Conservation (phyloP, 2,113 vertebrate species). For the Podocnemis expansa region DNA sequence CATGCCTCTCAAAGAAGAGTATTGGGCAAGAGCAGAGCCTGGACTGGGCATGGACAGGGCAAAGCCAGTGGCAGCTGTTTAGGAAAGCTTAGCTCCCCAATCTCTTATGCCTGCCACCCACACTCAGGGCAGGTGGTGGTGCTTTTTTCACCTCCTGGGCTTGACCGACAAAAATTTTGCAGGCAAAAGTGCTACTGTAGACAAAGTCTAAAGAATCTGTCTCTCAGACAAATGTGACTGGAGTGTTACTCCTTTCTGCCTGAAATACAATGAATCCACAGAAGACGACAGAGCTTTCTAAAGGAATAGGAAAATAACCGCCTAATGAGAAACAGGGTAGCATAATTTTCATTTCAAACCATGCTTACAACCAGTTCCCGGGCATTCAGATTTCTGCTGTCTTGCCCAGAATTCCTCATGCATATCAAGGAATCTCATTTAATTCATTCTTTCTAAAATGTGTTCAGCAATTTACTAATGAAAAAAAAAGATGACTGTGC, state of each 20-base stretch:
- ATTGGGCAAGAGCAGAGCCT: no score
- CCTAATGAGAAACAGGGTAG: conserved; percentile 32
- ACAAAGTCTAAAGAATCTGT: neutral
- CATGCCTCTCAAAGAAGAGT: no score
- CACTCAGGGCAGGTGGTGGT: no score
- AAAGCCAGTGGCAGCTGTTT: no score
- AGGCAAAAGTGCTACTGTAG: no score
- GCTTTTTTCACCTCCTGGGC: no score
- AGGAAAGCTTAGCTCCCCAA: no score
- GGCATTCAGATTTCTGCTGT: conserved; percentile 25
- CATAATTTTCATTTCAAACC: conserved; percentile 13
- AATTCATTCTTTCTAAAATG: conserved; percentile 38
- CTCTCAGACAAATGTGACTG: neutral
- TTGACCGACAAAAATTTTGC: no score
- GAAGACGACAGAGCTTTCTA: conserved; percentile 3
- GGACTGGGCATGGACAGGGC: no score
- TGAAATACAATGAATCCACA: neutral
- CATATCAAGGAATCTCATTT: conserved; percentile 25
- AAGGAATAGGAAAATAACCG: conserved; percentile 23
- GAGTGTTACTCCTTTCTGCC: neutral
- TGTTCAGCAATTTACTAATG: neutral
- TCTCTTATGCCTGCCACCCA: no score
- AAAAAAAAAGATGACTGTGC: neutral
- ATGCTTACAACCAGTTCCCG: neutral
- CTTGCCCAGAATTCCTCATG: conserved; percentile 29